These are phyloP conservation scores for Caenorhabditis imperialis DNA, from an alignment of 2,888 invertebrate species.

Conservation along the genomic window DNA sequence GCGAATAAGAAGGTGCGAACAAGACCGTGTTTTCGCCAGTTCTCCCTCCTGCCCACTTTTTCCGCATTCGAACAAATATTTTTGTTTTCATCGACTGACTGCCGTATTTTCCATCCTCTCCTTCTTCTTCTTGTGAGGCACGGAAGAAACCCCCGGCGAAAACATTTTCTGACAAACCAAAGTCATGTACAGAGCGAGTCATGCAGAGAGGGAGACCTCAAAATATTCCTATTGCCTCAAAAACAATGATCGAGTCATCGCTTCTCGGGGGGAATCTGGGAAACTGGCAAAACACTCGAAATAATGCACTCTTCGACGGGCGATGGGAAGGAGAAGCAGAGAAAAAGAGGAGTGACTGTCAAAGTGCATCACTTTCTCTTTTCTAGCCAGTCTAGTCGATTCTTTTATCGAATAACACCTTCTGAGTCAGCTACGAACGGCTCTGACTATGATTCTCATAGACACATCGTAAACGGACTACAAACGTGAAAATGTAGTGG, in stretches of 20 bases:
- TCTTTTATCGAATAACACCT: neutral
- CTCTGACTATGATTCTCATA: neutral
- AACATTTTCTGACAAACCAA: slow-evolving; percentile 28
- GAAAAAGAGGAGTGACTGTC: slow-evolving; percentile 1
- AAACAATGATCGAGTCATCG: slow-evolving; percentile 3
- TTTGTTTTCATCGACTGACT: slow-evolving; percentile 52
- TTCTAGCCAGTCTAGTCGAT: neutral
- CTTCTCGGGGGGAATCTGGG: no score
- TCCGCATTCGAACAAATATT: slow-evolving; percentile 47
- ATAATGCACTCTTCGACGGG: no score
- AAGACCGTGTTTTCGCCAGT: slow-evolving; percentile 34
- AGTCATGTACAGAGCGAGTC: neutral
- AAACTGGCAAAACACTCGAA: slow-evolving; percentile 5
- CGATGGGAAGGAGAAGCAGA: neutral
- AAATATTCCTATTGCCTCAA: slow-evolving; percentile 6
- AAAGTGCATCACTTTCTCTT: neutral
- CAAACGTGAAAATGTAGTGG: no score
- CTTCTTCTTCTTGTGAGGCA: slow-evolving; percentile 21
- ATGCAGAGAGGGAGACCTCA: neutral
- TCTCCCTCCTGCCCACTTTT: slow-evolving; percentile 20
- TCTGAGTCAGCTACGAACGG: neutral
- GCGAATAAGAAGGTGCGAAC: slow-evolving; percentile 26
- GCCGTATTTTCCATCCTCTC: slow-evolving; percentile 38
- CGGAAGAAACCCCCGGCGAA: slow-evolving; percentile 30
- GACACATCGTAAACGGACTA: neutral